Evolutionary conservation across 1,140 invertebrate species (phyloP), one percentile per base, ranked within the genome.

Genomic region (Pemphigus obesinymphae): DNA sequence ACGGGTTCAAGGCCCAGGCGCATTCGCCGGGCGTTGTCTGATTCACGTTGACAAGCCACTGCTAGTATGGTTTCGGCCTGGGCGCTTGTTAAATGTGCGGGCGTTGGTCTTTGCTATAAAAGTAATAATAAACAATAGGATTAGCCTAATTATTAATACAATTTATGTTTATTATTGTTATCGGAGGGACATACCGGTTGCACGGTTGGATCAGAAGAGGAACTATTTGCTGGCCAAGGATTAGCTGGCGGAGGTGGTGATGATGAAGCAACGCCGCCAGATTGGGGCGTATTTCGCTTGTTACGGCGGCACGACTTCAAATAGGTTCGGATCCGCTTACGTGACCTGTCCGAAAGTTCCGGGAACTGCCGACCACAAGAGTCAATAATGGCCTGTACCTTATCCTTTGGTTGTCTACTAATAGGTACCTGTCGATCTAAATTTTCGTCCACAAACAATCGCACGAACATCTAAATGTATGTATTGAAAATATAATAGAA

Each of bases 321-420:
- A 88, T 98, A 98, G 68, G 97, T 98, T 85, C 96, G 90, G 86
- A 98, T 97, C 75, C 97, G 89, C 89, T 98, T 98, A 83, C 96
- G 90, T 63, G 96, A 95, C 82, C 97, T 90, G 87, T 97, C 95
- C 53, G 95, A 94, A 87, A 97, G 98, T 89, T 98, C 96, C 58
- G 97, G 97, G 87, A 98, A 98, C 88, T 98, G 97, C 84, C 96
- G 90, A 82, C 95, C 95, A 88, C 97, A 98, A 7, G 96, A 97
- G 86, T 98, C 96, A 84, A 98, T 96, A 86, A 98, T 98, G 13
- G 96, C 96, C 87, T 98, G 96, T 83, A 98, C 96, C 89, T 98
- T 98, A 87, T 98, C 96, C 87, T 98, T 98, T 6, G 97, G 96
- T 88, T 98, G 97, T 87, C 97, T 97, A 40, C 96, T 97, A 85